Evolutionary conservation across 2,888 invertebrate species (phyloP), one percentile per base, ranked within the genome.

Genomic region (Strigamia maritima): DNA sequence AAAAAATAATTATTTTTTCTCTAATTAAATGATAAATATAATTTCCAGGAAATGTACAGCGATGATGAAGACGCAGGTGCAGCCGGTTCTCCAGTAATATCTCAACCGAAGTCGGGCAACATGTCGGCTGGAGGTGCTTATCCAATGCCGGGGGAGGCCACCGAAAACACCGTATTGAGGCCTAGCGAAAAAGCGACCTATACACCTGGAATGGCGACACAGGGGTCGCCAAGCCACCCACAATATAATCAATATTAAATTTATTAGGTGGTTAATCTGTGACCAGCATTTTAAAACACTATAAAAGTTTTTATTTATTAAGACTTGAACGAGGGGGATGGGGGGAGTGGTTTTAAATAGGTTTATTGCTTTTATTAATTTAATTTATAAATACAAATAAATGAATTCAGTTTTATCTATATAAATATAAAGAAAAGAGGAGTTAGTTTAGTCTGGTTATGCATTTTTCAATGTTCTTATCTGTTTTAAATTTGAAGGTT

Each of bases 111-210:
- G 76, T 28, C 80, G 70, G 40, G 79, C 19, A 75, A 76, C 14
- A 79, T 75, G 77, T 26, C 89, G 90, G 91, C 91, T 90, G 44
- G 89, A 88, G 12, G 77, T 16, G 91, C 91, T 90, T 90, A 90
- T 84, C 91, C 91, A 79, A 90, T 91, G 91, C 91, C 90, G 49
- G 75, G 77, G 19, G 28, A 28, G 49, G 79, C 22, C 1, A 35
- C 70, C 38, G 93, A 93, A 86, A 92, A 89, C 85, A 92, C 92
- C 49, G 91, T 91, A 83, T 89, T 93, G 83, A 91, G 88, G 83
- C 87, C 88, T 80, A 87, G 87, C 76, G 88, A 88, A 80, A 87
- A 88, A 81, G 87, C 88, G 16, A 77, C 79, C 8, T 81, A 81
- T 40, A 80, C 81, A 14, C 40, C 77, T 10, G 80, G 79, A 19